Conservation (phyloP, 2,113 vertebrate genomes). For the Spilogale gracilis region DNA sequence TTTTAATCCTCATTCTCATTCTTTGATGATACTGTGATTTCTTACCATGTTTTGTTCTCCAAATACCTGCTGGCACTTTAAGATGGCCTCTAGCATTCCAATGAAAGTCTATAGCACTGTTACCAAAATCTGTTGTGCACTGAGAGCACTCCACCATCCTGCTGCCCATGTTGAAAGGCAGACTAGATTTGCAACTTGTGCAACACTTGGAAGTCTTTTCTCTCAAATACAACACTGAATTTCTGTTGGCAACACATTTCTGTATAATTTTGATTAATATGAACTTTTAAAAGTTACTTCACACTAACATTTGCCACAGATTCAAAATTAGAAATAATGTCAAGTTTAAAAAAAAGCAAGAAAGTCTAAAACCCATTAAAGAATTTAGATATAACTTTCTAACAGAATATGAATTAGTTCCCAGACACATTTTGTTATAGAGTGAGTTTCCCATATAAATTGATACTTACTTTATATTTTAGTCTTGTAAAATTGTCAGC, state of each 20-base stretch:
- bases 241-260: not conserved
- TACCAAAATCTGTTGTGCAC: not conserved
- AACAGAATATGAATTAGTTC: not conserved
- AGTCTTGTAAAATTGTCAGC: not conserved
- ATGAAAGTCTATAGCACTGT: not conserved
- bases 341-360: constrained; percentile 18
- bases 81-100: not conserved
- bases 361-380: not conserved
- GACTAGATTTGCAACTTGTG: not conserved
- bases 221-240: not conserved
- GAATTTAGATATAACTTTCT: not conserved
- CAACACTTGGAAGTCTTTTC: not conserved
- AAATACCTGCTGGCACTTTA: not conserved
- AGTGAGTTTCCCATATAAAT: not conserved
- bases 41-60: not conserved
- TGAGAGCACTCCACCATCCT: no score
- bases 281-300: not conserved
- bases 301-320: not conserved
- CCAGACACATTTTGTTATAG: not conserved
- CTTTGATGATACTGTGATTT: not conserved
- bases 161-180: not conserved
- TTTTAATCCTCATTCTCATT: not conserved
- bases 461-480: not conserved
- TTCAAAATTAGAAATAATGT: not conserved
- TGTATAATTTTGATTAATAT: not conserved